phyloP scores from a whole-genome alignment of 2,113 vertebrate species.

The Sitta europaea region DNA sequence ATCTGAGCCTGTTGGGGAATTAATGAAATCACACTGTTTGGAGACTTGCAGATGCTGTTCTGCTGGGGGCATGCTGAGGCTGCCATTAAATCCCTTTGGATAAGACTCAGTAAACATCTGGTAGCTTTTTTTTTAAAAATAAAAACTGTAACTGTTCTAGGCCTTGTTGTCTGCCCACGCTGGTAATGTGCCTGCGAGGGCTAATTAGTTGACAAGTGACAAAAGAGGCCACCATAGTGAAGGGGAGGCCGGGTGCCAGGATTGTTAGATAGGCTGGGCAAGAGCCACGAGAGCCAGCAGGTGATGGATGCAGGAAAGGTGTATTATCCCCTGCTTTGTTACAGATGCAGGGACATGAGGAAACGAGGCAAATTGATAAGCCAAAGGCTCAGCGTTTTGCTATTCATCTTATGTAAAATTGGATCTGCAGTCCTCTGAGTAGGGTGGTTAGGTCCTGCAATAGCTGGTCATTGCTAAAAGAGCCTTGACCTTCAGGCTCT shows the following conservation, averaged over 20 bases:
- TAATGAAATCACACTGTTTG: neutral
- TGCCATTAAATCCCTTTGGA: neutral
- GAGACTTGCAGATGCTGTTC: neutral
- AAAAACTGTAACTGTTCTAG: slow-evolving; percentile 18
- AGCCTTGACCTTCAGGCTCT: neutral
- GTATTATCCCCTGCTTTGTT: neutral
- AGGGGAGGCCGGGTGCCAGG: neutral
- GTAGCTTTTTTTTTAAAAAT: neutral
- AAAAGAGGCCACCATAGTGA: neutral
- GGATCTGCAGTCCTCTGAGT: neutral
- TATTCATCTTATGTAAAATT: neutral
- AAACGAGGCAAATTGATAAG: neutral
- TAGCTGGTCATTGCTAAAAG: neutral
- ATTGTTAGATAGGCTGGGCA: neutral
- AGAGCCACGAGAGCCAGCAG: neutral
- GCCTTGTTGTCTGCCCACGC: neutral
- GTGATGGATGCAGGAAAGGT: neutral
- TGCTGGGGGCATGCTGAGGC: neutral
- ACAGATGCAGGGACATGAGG: neutral
- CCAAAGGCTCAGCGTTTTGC: neutral
- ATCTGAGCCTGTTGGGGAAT: neutral
- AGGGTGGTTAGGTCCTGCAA: neutral
- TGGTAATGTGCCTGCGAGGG: neutral
- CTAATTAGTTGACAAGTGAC: slow-evolving; percentile 41
- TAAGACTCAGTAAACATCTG: slow-evolving; percentile 33